Conservation (phyloP, 2,888 invertebrate species). For the Diaprepes abbreviatus region DNA sequence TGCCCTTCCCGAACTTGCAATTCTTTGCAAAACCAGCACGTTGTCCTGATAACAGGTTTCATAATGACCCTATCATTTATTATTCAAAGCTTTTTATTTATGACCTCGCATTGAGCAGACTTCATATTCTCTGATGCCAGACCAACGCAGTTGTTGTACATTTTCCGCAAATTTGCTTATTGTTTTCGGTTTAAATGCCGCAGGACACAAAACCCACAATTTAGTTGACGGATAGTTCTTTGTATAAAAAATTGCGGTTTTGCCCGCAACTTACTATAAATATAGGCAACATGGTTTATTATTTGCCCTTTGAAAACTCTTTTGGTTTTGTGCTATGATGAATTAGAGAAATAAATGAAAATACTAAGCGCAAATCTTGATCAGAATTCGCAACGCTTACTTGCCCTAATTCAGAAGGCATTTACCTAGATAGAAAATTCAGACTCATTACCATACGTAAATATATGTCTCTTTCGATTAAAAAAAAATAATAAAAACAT, state of each 20-base stretch:
- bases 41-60: slow-evolving; percentile 61
- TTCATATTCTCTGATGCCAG: slow-evolving; percentile 44
- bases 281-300: too few species aligned
- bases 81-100: slow-evolving; percentile 59
- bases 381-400: too few species aligned
- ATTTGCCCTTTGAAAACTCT: too few species aligned
- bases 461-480: too few species aligned
- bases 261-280: not conserved
- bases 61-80: slow-evolving; percentile 61
- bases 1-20: slow-evolving; percentile 63
- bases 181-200: slow-evolving; percentile 41
- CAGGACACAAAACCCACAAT: slow-evolving; percentile 30
- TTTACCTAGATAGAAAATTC: too few species aligned
- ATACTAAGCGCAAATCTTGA: too few species aligned
- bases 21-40: slow-evolving; percentile 60
- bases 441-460: too few species aligned
- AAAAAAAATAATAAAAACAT: too few species aligned
- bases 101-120: slow-evolving; percentile 57
- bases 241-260: slow-evolving; percentile 15
- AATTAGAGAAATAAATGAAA: too few species aligned
- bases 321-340: too few species aligned
- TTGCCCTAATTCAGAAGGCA: too few species aligned
- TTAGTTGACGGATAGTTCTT: slow-evolving; percentile 40
- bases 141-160: slow-evolving; percentile 45
- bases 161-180: slow-evolving; percentile 51